Conservation (phyloP, 2,797 vertebrate species). For the Hippocampus kuda region DNA sequence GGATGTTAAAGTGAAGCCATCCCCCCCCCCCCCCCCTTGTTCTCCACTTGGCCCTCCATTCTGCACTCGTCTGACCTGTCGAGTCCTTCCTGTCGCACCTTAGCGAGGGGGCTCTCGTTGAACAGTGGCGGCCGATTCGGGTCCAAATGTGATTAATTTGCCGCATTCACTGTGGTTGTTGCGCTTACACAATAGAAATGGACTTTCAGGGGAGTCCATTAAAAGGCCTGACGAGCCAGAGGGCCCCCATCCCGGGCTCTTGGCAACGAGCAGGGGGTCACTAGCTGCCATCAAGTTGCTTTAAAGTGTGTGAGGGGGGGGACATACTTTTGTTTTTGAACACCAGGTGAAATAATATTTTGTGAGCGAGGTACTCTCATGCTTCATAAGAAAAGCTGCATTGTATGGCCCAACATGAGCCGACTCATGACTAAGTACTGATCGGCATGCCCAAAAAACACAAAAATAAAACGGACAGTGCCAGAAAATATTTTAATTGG, state of each 20-base stretch:
- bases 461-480: conserved; percentile 8
- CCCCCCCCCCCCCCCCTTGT: conserved; percentile 42
- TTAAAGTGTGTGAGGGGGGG: conserved; percentile 27
- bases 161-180: conserved; percentile 72
- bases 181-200: conserved; percentile 76
- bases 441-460: too few species aligned
- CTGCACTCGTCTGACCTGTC: conserved; percentile 59
- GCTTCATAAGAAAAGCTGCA: conserved; percentile 32
- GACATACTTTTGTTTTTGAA: conserved; percentile 19
- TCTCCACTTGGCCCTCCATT: conserved; percentile 39
- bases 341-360: conserved; percentile 40
- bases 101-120: conserved; percentile 63
- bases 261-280: conserved; percentile 57
- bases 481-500: neutral
- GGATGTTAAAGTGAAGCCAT: conserved; percentile 8
- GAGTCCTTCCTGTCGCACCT: conserved; percentile 68
- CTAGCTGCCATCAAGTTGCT: conserved; percentile 51
- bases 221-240: conserved; percentile 70
- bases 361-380: conserved; percentile 39
- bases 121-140: conserved; percentile 71
- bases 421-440: conserved; percentile 23
- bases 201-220: conserved; percentile 76
- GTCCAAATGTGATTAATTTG: conserved; percentile 89
- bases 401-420: conserved; percentile 29
- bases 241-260: conserved; percentile 55